Evolutionary conservation across 2,888 invertebrate genomes (phyloP), one percentile per base, ranked within the genome.

Genomic region (Halictus quadricinctus): DNA sequence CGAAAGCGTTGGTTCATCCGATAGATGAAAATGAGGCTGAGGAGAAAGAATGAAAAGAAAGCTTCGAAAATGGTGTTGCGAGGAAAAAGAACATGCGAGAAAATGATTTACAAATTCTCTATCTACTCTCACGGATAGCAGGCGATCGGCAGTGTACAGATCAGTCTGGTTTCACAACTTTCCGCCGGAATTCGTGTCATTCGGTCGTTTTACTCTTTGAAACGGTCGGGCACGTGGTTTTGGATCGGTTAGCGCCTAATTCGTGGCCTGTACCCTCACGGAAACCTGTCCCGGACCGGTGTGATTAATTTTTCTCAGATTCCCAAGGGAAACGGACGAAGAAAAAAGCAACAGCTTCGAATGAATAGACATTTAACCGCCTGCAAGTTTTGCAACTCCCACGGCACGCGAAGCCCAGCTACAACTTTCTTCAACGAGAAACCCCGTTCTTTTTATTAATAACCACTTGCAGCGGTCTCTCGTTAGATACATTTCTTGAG

Each of bases 311-410:
- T 29, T 29, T 29, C 29, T 29, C 29, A 29, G 29, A 29, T 29
- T 29, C 43, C 21, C 18, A 7, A 69, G 13, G 15, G n/a, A 43
- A 13, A 43, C 41, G n/a, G 4, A 25, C 25, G 21, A 12, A 58
- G 10, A 58, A n/a, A 58, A n/a, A n/a, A 58, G 58, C 21, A 58
- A 58, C 58, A 58, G 58, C 58, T n/a, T n/a, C 41, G 43, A 58
- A 43, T 43, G n/a, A 70, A 43, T 43, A 41, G 70, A n/a, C n/a
- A 43, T 43, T n/a, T 13, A 43, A 43, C 41, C 13, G n/a, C 70
- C 29, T 70, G n/a, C 70, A 43, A 70, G 41, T 70, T 41, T 70
- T 70, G 70, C 70, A 70, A 70, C 70, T n/a, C 41, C n/a, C n/a
- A 43, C n/a, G 21, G 70, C 43, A 41, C 43, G 70, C 43, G 13